Conservation (phyloP, 2,113 vertebrate species). For the Siniperca chuatsi region DNA sequence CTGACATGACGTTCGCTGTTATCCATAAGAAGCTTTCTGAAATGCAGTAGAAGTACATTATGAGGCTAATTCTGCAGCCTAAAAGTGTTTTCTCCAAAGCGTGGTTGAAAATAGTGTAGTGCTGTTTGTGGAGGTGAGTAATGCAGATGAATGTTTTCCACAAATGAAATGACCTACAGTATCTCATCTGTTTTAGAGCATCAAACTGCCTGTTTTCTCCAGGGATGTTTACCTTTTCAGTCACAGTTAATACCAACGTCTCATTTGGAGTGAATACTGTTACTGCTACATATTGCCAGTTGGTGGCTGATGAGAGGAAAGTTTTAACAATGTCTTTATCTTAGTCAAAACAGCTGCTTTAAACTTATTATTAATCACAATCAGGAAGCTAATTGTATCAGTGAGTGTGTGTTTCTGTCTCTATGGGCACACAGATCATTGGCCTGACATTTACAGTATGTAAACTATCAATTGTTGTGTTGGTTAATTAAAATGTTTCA, state of each 20-base stretch:
- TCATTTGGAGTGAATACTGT: conserved; percentile 14
- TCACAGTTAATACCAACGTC: conserved; percentile 14
- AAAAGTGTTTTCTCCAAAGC: conserved; percentile 17
- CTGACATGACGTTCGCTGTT: conserved; percentile 6
- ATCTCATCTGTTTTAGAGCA: conserved; percentile 1
- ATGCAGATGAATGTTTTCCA: background rate
- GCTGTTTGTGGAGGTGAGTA: conserved; percentile 5
- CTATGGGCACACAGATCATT: background rate
- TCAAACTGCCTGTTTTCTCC: conserved; percentile 24
- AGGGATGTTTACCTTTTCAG: conserved; percentile 33
- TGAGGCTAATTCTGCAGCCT: conserved; percentile 11
- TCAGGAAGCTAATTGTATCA: background rate
- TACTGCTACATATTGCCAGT: conserved; percentile 5
- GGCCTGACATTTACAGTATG: background rate
- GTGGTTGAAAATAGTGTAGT: background rate
- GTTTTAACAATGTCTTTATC: conserved; percentile 30
- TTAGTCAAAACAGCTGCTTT: conserved; percentile 33
- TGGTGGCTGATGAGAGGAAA: conserved; percentile 58
- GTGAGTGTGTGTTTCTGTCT: conserved; percentile 3
- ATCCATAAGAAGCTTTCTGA: conserved; percentile 35
- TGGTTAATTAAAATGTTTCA: background rate
- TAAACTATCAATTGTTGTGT: background rate
- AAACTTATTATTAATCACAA: conserved; percentile 11
- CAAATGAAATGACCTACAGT: background rate
- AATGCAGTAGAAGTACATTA: conserved; percentile 16